Base-by-base conservation (phyloP, 2,888 invertebrate species). In the Stratiomys singularior region DNA sequence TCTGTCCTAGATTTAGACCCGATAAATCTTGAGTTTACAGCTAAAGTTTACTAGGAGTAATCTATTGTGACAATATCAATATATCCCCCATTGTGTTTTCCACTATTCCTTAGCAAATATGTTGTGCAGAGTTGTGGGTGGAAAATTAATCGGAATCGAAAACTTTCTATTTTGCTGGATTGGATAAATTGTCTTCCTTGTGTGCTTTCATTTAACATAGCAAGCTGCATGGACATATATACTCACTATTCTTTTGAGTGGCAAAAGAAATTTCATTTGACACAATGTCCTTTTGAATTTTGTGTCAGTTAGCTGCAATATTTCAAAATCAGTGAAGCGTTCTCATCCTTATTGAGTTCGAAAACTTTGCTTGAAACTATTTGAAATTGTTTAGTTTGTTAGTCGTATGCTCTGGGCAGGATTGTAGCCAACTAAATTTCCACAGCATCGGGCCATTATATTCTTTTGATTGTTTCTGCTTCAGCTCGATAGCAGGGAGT, bases 391-490 rank as follows among this genome's bases (percentile, higher is more conserved):
- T 67, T 21, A 21, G 30, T 67, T 60, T 60, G 13, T 23, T 25
- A 23, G 58, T 21, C 13, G 58, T 25, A 21, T 67, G 67, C 44
- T 1, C 4, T 2, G 18, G 18, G n/a, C 9, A 21, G 2, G 15
- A 4, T 11, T 21, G 44, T 44, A 44, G 18, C 44, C n/a, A 44
- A 67, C n/a, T 60, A 21, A 60, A 60, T 21, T 9, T 25, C 44
- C 67, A 7, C 18, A 44, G 18, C 11, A 11, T 27, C 28, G 13
- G 15, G 28, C 9, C 27, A 28, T 64, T n/a, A 25, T 64, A 28
- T 25, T 60, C 18, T 3, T 21, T 67, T n/a, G 67, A 67, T 67
- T 64, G 25, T 64, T 64, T 64, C 64, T 28, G 64, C n/a, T 28
- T 28, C 23, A 28, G 28, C 37, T 64, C 64, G 0, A 13, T 15